These are phyloP conservation scores for Sebastes fasciatus DNA, from an alignment of 2,113 vertebrate species.

Conservation along the genomic window DNA sequence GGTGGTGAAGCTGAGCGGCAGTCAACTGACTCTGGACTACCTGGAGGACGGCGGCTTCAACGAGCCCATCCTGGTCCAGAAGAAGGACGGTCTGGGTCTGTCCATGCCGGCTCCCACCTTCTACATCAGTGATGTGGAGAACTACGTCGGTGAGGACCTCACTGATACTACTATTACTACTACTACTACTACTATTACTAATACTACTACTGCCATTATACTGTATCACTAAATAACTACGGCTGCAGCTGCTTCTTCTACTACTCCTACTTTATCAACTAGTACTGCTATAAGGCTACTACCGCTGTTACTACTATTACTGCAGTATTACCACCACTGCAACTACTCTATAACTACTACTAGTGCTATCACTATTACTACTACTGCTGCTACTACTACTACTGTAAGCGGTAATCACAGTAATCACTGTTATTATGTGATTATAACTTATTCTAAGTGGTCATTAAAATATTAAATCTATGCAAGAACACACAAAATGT, in stretches of 20 bases:
- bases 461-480: too few species aligned
- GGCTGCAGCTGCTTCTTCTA: neutral
- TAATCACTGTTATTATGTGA: too few species aligned
- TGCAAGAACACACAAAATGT: too few species aligned
- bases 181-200: neutral
- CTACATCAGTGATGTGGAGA: slow-evolving; percentile 98
- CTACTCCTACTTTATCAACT: neutral
- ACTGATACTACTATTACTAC: neutral
- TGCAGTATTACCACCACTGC: neutral
- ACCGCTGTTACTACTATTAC: neutral
- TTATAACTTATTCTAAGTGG: too few species aligned
- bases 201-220: neutral
- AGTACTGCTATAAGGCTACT: neutral
- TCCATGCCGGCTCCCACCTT: slow-evolving; percentile 95
- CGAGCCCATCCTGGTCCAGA: slow-evolving; percentile 94
- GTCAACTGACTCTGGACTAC: slow-evolving; percentile 91
- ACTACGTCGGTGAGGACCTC: slow-evolving; percentile 91
- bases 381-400: neutral
- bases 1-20: slow-evolving; percentile 90
- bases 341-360: neutral
- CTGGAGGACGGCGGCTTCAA: slow-evolving; percentile 95
- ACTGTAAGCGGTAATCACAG: neutral
- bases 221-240: neutral
- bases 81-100: slow-evolving; percentile 95
- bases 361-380: neutral